These are phyloP conservation scores for Pocillopora grandis DNA, from an alignment of 92 coral and sea anemone genomes.

Conservation along the genomic window DNA sequence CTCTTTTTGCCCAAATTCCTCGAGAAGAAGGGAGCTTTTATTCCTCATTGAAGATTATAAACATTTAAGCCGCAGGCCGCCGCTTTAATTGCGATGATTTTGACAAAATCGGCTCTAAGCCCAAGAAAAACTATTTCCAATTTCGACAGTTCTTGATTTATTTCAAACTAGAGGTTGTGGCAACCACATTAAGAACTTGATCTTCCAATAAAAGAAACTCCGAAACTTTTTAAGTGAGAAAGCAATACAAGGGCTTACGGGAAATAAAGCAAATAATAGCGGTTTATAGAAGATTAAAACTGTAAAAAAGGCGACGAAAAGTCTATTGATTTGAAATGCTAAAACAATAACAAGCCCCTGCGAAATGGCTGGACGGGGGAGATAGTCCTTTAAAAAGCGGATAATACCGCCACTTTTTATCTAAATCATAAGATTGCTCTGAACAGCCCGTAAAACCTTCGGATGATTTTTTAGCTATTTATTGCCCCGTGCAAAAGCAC, in stretches of 20 bases:
- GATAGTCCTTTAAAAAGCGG: background rate
- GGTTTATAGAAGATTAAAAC: constrained; percentile 21
- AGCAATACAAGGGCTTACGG: constrained; percentile 6
- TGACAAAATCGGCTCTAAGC: background rate
- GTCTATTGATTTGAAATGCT: constrained; percentile 18
- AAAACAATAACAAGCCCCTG: constrained; percentile 18
- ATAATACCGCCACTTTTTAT: background rate
- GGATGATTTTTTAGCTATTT: background rate
- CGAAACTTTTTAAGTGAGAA: background rate
- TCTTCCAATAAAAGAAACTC: background rate
- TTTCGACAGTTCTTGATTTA: background rate
- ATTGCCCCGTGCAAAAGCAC: constrained; percentile 2
- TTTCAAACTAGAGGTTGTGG: background rate
- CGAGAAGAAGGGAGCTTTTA: background rate
- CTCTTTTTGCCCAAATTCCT: background rate
- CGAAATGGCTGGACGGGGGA: background rate
- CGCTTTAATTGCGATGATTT: background rate
- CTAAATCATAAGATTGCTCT: background rate
- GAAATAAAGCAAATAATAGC: background rate
- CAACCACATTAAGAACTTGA: background rate
- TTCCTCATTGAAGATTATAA: background rate
- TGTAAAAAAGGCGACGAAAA: background rate
- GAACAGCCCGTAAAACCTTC: constrained; percentile 1
- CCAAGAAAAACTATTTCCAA: background rate
- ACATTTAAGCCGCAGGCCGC: background rate